A percentile compares a stretch with the other conserved stretches of the same genome.
Conservation (phyloP, 1,140 invertebrate species). For the Hetaerina americana region DNA sequence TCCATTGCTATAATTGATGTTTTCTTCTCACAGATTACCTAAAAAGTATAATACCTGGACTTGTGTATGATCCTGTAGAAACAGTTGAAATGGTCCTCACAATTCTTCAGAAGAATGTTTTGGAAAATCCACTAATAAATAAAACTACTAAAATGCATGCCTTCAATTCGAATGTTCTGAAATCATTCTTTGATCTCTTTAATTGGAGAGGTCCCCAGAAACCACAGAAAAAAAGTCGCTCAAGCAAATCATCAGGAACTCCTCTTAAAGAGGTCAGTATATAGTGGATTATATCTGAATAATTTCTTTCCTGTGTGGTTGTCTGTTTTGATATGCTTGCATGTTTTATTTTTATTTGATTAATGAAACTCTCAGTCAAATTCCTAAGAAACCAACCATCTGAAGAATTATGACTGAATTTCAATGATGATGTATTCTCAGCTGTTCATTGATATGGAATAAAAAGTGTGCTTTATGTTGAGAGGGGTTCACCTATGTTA, state of each 20-base stretch:
- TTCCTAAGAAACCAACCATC: too few species aligned
- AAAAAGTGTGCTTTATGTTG: too few species aligned
- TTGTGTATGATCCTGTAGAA: slow-evolving; percentile 50
- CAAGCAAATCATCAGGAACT: slow-evolving; percentile 27
- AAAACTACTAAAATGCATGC: slow-evolving; percentile 59
- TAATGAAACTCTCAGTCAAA: too few species aligned
- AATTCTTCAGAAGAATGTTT: slow-evolving; percentile 50
- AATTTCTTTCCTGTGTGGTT: not conserved
- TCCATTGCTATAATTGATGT: too few species aligned
- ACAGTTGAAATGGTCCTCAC: slow-evolving; percentile 48
- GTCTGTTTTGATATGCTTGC: too few species aligned
- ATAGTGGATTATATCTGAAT: not conserved
- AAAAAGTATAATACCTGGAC: slow-evolving; percentile 44
- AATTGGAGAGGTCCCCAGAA: slow-evolving; percentile 53
- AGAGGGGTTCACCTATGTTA: too few species aligned
- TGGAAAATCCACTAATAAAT: slow-evolving; percentile 47
- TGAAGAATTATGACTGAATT: too few species aligned
- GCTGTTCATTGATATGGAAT: too few species aligned
- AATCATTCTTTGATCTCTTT: slow-evolving; percentile 51
- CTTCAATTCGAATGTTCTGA: slow-evolving; percentile 50
- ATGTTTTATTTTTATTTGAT: too few species aligned
- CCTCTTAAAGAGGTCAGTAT: not conserved
- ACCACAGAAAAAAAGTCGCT: slow-evolving; percentile 17
- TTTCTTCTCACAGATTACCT: slow-evolving; percentile 28
- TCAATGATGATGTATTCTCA: too few species aligned